These are phyloP conservation scores for Ciconia maguari DNA, from an alignment of 2,113 vertebrate genomes.

Conservation along the genomic window DNA sequence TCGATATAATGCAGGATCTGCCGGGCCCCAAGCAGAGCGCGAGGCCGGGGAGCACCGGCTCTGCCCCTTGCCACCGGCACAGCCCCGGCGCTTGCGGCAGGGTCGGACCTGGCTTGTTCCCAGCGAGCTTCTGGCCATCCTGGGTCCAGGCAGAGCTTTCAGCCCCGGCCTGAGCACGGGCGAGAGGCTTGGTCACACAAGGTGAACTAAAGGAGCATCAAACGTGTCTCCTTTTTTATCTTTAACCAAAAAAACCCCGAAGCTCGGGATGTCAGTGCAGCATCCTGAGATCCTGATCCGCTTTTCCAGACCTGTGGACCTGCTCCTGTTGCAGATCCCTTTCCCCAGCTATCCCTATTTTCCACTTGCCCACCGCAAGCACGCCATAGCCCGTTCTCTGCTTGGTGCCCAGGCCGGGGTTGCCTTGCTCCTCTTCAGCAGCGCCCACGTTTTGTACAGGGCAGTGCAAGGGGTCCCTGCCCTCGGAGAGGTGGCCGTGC, in stretches of 20 bases:
- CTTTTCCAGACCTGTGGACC: not conserved
- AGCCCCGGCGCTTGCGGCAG: not conserved
- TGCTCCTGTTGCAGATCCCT: not conserved
- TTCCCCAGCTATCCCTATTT: accelerated
- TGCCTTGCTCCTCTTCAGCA: not conserved
- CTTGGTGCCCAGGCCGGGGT: not conserved
- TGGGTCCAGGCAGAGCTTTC: not conserved
- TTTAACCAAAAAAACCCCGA: not conserved
- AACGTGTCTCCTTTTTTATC: not conserved
- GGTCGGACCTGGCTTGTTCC: not conserved
- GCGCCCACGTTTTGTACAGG: not conserved
- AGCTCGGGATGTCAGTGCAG: not conserved
- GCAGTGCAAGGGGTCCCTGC: not conserved
- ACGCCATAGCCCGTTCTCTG: not conserved
- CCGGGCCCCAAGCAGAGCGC: not conserved
- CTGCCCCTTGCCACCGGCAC: not conserved
- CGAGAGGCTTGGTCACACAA: not conserved
- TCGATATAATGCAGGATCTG: not conserved
- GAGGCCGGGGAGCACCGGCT: not conserved
- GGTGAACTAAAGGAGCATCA: not conserved
- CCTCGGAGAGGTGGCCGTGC: not conserved
- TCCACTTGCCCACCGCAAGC: not conserved
- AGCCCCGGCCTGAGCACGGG: accelerated
- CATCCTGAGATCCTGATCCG: not conserved
- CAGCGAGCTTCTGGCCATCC: not conserved